Conservation (phyloP, 2,113 vertebrate genomes). For the Hiodon tergisus region DNA sequence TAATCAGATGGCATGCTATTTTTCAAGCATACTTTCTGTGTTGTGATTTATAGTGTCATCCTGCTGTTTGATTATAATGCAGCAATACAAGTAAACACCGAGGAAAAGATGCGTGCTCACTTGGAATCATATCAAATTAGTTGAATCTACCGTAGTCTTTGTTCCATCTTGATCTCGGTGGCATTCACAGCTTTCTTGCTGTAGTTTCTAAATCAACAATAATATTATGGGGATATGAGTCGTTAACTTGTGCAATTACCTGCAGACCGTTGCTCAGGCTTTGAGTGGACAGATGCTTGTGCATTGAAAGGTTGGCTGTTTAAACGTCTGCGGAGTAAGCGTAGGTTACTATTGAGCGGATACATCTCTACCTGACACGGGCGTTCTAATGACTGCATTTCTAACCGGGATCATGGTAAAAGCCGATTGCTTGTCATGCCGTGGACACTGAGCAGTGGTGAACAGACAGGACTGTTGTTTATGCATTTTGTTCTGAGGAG, state of each 20-base stretch:
- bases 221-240: slow-evolving; percentile 40
- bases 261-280: slow-evolving; percentile 50
- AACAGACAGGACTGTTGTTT: no score
- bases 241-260: slow-evolving; percentile 60
- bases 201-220: slow-evolving; percentile 42
- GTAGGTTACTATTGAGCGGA: neutral
- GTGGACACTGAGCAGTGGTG: no score
- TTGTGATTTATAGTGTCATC: slow-evolving; percentile 45
- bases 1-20: slow-evolving; percentile 29
- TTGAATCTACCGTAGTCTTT: slow-evolving; percentile 51
- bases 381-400: no score
- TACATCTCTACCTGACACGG: no score
- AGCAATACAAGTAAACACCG: slow-evolving; percentile 59
- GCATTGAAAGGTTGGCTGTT: slow-evolving; percentile 56
- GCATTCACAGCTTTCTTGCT: slow-evolving; percentile 65
- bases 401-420: no score
- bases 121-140: slow-evolving; percentile 57
- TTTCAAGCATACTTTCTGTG: slow-evolving; percentile 42
- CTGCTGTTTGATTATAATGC: slow-evolving; percentile 58
- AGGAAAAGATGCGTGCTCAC: slow-evolving; percentile 51
- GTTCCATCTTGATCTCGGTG: slow-evolving; percentile 53
- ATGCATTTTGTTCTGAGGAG: no score
- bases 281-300: slow-evolving; percentile 24
- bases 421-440: no score
- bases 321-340: slow-evolving; percentile 11